Base-by-base conservation (phyloP, 2,888 invertebrate genomes). In the Chrysina gloriosa region DNA sequence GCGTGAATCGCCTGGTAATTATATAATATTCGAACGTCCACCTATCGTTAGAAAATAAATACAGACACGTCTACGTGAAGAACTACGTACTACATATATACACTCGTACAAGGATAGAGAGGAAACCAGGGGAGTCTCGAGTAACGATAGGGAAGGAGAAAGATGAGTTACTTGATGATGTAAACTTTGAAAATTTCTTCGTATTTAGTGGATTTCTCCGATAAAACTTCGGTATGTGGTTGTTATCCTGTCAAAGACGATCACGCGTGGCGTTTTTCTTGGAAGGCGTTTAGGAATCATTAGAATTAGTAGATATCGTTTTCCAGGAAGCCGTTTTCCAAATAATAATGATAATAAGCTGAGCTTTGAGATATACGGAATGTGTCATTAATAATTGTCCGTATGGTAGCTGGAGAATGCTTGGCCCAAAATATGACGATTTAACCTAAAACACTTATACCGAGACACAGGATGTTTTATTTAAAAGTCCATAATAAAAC, bases 1-100 rank as follows among this genome's bases (percentile, higher is more conserved):
- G 14, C 52, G 52, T 52, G 52, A 52, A 52, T 52, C 9, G 52
- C 29, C 31, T 21, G 45, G 19, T 52, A 52, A 52, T 52, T 52
- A 52, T 31, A 52, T 31, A 52, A 52, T 52, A 29, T 52, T 45
- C 31, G 52, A 31, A 52, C 31, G 31, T 52, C 31, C 31, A 29
- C 19, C 14, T 31, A 31, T 52, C 31, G 31, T 52, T 52, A 52
- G 19, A 52, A 52, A 31, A 52, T 27, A 50, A 25, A 19, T 31
- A 52, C 7, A 19, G 16, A 42, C 14, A 14, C 19, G 1, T 19
- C 14, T 42, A 42, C 39, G 6, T 9, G 6, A 19, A 3, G 14
- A 45, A 45, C 19, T 6, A 19, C 19, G 14, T 2, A 39, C 11
- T n/a, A 39, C 11, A 4, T 39, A 14, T 39, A 39, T 39, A 11